phyloP scores from a whole-genome alignment of 35 echinoderm and acorn worm species.

The Apostichopus californicus region DNA sequence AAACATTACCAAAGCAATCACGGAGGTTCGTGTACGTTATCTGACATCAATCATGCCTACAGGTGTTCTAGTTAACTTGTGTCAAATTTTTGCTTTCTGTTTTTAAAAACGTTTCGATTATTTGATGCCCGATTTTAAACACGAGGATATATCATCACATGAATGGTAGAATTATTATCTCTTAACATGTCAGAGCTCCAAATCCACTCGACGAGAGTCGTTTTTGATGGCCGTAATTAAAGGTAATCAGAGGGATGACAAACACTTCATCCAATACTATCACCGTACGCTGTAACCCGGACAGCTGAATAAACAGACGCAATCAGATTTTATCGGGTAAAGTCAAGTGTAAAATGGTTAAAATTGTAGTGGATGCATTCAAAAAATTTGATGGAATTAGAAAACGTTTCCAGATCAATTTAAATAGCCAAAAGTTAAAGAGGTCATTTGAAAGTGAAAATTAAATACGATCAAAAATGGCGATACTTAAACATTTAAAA shows the following conservation, averaged over 20 bases:
- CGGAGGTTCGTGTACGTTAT: neutral
- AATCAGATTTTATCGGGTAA: neutral
- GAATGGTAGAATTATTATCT: neutral
- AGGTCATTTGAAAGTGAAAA: no score
- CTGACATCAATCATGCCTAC: conserved; percentile 3
- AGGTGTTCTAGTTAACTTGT: conserved; percentile 14
- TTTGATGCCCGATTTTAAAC: neutral
- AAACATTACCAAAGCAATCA: conserved; percentile 23
- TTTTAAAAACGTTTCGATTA: neutral
- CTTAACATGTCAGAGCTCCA: neutral
- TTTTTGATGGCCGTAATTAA: neutral
- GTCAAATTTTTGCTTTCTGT: neutral
- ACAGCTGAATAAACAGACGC: conserved; percentile 1
- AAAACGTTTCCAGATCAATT: neutral
- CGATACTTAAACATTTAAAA: no score
- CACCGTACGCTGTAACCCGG: neutral
- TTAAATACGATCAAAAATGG: no score
- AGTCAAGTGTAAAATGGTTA: neutral
- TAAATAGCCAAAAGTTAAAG: no score
- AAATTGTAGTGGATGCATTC: neutral
- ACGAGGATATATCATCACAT: neutral
- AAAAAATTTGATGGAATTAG: neutral
- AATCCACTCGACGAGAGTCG: neutral
- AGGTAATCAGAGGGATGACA: neutral
- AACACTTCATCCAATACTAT: neutral